Percentiles rank a stretch among this genome's conserved stretches.
Conservation (phyloP, 2,797 vertebrate species). For the Lepus oiostolus region DNA sequence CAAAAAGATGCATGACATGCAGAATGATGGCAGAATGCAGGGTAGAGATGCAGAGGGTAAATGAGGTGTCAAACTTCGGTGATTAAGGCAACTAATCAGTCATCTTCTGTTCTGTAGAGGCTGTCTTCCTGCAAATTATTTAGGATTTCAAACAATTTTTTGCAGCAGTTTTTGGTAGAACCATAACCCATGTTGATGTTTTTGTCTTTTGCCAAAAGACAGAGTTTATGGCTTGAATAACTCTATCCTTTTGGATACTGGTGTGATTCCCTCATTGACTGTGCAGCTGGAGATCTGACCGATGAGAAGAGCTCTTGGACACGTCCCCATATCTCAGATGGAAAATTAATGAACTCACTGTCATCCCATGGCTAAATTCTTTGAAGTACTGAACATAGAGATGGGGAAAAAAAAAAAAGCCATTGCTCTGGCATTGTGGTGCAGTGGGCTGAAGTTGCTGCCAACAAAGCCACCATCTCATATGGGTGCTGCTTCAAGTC, state of each 20-base stretch:
- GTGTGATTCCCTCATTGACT: background rate
- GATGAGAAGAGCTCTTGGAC: background rate
- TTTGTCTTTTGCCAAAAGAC: conserved; percentile 50
- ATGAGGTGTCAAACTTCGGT: background rate
- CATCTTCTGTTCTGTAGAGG: background rate
- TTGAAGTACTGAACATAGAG: background rate
- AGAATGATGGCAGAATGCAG: background rate
- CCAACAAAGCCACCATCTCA: too few species aligned
- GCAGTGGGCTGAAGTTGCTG: too few species aligned
- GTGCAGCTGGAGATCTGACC: background rate
- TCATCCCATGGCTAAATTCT: background rate
- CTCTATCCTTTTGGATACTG: background rate
- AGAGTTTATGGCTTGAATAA: background rate
- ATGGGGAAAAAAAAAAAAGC: background rate
- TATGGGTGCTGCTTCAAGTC: too few species aligned
- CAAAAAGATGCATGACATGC: background rate
- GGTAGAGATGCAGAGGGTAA: background rate
- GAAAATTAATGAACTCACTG: background rate
- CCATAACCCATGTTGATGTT: background rate
- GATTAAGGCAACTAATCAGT: background rate
- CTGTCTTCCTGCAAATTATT: background rate
- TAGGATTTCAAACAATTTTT: conserved; percentile 36
- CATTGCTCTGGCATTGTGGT: too few species aligned
- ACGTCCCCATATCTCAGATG: background rate
- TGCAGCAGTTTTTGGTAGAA: background rate